Evolutionary conservation across 2,888 invertebrate genomes (phyloP).

Genomic region (Eilema sororculum): DNA sequence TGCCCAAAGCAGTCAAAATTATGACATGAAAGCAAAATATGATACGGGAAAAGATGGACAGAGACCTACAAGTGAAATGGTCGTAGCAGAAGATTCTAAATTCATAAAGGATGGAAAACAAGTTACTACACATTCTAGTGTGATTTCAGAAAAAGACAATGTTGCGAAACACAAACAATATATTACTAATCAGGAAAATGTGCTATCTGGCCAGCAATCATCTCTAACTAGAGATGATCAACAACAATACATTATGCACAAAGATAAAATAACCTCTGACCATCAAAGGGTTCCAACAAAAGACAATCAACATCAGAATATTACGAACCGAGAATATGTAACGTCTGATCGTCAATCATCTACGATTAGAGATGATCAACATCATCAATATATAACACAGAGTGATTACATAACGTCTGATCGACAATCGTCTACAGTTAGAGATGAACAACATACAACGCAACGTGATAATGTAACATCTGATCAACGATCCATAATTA

Average conservation of each 20-base stretch:
- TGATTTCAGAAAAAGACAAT: conserved; percentile 76
- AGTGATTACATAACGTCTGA: conserved; percentile 49
- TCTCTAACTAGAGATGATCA: conserved; percentile 38
- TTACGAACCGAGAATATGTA: conserved; percentile 19
- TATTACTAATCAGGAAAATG: conserved; percentile 66
- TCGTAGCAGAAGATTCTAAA: conserved; percentile 75
- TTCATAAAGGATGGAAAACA: conserved; percentile 79
- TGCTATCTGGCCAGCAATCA: conserved; percentile 52
- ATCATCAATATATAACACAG: conserved; percentile 63
- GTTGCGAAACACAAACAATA: conserved; percentile 70
- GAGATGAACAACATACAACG: conserved; percentile 16
- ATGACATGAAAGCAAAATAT: conserved; percentile 85
- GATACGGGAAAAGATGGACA: conserved; percentile 86
- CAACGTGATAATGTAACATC: conserved; percentile 24
- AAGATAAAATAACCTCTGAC: conserved; percentile 46
- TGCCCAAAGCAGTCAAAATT: conserved; percentile 83
- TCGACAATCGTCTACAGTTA: conserved; percentile 9
- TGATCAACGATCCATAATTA: conserved; percentile 22
- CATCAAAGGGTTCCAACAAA: conserved; percentile 3
- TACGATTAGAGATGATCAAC: conserved; percentile 7
- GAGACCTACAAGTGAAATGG: conserved; percentile 76
- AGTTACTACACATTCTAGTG: conserved; percentile 74
- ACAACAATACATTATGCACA: conserved; percentile 60
- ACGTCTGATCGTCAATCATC: conserved; percentile 27
- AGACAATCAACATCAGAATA: conserved; percentile 16